Base-by-base conservation (phyloP, 2,888 invertebrate species). In the Scaptomyza parva region DNA sequence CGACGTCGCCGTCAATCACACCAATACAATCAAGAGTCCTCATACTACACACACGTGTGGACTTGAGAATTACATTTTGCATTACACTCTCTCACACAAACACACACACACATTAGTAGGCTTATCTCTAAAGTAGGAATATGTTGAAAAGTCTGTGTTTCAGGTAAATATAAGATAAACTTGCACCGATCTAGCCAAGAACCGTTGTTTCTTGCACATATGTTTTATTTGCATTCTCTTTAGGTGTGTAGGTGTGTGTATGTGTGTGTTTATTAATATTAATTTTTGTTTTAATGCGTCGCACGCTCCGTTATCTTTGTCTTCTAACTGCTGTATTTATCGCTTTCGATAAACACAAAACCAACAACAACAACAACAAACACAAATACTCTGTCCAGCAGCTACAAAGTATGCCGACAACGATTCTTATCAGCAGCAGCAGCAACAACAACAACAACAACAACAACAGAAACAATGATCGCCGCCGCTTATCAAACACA, bases 391-490 rank as follows among this genome's bases (percentile, higher is more conserved):
- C 24, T 24, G 45, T 30, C 22, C 51, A 48, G 45, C 61, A 52
- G 52, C 74, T 70, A 74, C 84, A 86, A 81, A 81, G 80, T 54
- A 55, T 62, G 81, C 80, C 80, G 84, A 59, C 14, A 14, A 35
- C 80, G 37, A 48, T 54, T 73, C 64, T 82, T 86, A 80, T 85
- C 86, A 63, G 58, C 33, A 55, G 37, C 41, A 20, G 8, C 51
- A 44, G 26, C 30, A n/a, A 18, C 70, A 50, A 40, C 24, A 20
- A 11, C 72, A 57, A 3, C 37, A 44, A 45, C 33, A 57, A 14
- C 33, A 22, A 20, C 40, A 35, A 8, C 51, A 30, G n/a, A n/a
- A n/a, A 48, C 39, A 57, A 52, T 48, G 58, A 55, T 68, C 82
- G 59, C 45, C 82, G 59, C 45, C 53, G 54, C 58, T 64, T 84